Evolutionary conservation across 2,113 vertebrate species (phyloP).

Genomic region (Helogale parvula): DNA sequence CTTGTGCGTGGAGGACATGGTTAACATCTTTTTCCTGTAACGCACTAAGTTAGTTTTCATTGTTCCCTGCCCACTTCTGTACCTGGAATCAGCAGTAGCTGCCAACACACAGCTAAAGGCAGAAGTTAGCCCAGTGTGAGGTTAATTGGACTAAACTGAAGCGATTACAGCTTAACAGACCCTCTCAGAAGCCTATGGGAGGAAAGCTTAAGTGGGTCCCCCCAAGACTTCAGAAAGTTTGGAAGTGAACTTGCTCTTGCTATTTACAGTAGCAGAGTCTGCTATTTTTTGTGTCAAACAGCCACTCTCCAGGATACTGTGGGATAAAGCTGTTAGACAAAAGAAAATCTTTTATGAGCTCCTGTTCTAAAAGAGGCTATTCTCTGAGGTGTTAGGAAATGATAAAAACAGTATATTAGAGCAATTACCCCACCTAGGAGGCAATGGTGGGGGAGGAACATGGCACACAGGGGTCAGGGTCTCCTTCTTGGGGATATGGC

Average conservation of each 20-base stretch:
- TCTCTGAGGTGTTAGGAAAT: conserved; percentile 5
- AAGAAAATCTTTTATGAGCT: background rate
- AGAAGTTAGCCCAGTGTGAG: conserved; percentile 58
- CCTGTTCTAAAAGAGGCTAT: background rate
- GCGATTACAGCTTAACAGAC: background rate
- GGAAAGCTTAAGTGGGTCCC: background rate
- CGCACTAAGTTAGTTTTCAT: background rate
- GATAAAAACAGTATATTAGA: background rate
- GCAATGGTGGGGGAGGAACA: background rate
- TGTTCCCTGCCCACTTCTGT: conserved; percentile 31
- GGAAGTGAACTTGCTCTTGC: background rate
- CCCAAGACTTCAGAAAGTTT: background rate
- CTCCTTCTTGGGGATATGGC: background rate
- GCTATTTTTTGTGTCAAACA: background rate
- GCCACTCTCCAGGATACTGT: background rate
- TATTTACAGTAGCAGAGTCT: background rate
- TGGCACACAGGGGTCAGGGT: background rate
- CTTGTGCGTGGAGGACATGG: background rate
- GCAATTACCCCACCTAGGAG: background rate
- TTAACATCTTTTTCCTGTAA: background rate
- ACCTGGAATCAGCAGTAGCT: conserved; percentile 32
- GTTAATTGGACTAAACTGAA: conserved; percentile 61
- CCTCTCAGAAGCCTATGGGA: background rate
- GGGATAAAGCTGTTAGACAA: background rate
- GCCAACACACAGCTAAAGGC: conserved; percentile 43